Conservation (phyloP, 2,888 invertebrate species). For the Tortricodes alternella region DNA sequence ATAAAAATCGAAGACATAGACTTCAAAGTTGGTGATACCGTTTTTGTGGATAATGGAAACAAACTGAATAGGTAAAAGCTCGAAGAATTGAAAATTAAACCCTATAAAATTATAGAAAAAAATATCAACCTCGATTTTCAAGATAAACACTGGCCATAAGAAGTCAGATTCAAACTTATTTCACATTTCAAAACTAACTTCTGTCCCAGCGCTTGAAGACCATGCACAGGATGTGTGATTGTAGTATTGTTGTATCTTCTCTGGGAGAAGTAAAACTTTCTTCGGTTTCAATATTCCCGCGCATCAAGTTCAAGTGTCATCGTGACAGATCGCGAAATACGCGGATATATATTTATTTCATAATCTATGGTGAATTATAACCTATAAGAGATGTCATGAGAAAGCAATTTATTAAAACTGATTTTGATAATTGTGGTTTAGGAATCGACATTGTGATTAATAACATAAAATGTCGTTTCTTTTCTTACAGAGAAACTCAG, state of each 20-base stretch:
- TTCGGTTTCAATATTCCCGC: background rate
- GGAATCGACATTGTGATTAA: too few relatives aligned
- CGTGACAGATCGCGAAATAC: background rate
- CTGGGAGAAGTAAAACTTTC: background rate
- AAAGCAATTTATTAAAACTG: too few relatives aligned
- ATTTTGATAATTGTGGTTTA: too few relatives aligned
- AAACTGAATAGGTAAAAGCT: slow-evolving; percentile 41
- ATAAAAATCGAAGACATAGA: slow-evolving; percentile 32
- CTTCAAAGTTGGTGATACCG: slow-evolving; percentile 36
- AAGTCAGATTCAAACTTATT: slow-evolving; percentile 20
- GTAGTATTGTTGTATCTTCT: too few relatives aligned
- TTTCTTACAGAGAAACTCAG: too few relatives aligned
- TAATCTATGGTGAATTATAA: too few relatives aligned
- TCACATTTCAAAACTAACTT: too few relatives aligned
- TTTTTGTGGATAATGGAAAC: slow-evolving; percentile 45
- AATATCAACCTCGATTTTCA: slow-evolving; percentile 41
- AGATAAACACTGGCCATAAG: slow-evolving; percentile 39
- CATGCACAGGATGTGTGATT: too few relatives aligned
- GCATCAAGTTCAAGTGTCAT: too few relatives aligned
- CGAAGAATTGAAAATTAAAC: slow-evolving; percentile 41
- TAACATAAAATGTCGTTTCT: too few relatives aligned
- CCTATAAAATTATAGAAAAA: slow-evolving; percentile 38
- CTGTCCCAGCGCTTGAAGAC: too few relatives aligned
- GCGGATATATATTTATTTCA: background rate
- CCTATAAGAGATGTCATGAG: too few relatives aligned